Base-by-base conservation (phyloP, 64 coral and sea anemone species). In the Montipora capricornis region DNA sequence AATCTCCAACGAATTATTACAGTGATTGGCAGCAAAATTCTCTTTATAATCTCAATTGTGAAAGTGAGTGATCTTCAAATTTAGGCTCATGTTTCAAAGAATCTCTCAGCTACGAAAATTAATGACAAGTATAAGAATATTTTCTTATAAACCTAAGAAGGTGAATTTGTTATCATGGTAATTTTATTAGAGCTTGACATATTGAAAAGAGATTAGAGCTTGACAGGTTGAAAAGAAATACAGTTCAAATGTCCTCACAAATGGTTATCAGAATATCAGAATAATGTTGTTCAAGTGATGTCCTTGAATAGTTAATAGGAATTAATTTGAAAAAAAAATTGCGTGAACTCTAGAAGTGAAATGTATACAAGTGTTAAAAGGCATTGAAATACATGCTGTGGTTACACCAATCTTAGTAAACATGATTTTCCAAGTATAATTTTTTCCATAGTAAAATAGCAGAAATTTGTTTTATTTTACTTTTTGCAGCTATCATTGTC, bases 201-300 rank as follows among this genome's bases (percentile, higher is more conserved):
- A 47, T 83, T 83, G 12, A 64, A 83, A 83, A 83, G 80, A 83
- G 26, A 55, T 83, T 83, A 83, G 80, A 83, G 80, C 80, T 83
- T 83, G 80, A 83, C 80, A 51, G 51, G 80, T 83, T 83, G 12
- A 83, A 83, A 83, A 83, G 80, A 83, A 47, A 52, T 83, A 83
- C 80, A 83, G 80, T 83, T 83, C 52, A 46, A 83, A 83, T 83
- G 58, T 83, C 53, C 80, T 83, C 80, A 83, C 80, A 60, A 83
- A 83, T 52, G 80, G 55, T 83, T 46, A 83, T 83, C 29, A 82
- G 47, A 82, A 82, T 46, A 83, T 83, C 29, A 82, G 47, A 82
- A 82, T 82, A 58, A 55, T 82, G 60, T 64, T 64, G 60, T 82
- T 82, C 59, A 16, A 82, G 49, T 82, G 52, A 82, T 53, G 80